These are phyloP conservation scores for Archips crataeganus DNA, from an alignment of 2,888 invertebrate genomes.

Conservation along the genomic window DNA sequence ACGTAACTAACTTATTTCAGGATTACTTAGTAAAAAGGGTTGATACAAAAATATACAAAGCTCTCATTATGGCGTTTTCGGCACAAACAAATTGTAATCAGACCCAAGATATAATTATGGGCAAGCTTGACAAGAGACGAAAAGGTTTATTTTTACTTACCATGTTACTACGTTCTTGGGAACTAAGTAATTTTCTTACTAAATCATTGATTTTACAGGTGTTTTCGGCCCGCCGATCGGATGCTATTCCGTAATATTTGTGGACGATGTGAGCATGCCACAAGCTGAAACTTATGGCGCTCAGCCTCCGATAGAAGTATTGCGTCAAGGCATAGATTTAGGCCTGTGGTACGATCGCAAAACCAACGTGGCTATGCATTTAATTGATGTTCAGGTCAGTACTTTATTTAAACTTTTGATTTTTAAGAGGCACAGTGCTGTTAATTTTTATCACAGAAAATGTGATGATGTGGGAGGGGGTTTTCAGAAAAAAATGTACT, in stretches of 20 bases:
- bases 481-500: too few species aligned
- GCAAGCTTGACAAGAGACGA: constrained; percentile 95
- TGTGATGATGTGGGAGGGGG: neutral
- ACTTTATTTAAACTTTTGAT: neutral
- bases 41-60: constrained; percentile 92
- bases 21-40: constrained; percentile 93
- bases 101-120: constrained; percentile 97
- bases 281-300: constrained; percentile 95
- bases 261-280: constrained; percentile 98
- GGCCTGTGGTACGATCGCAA: constrained; percentile 96
- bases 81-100: constrained; percentile 97
- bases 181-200: neutral
- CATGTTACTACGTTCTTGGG: neutral
- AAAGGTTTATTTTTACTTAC: constrained; percentile 85
- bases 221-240: constrained; percentile 97
- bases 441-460: too few species aligned
- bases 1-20: constrained; percentile 62
- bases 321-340: constrained; percentile 96
- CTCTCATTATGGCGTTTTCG: constrained; percentile 95
- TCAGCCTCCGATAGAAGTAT: constrained; percentile 96
- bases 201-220: constrained; percentile 72
- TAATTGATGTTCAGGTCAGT: constrained; percentile 93
- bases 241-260: constrained; percentile 95
- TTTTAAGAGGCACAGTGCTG: too few species aligned
- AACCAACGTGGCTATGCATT: constrained; percentile 90